Percentiles rank a stretch among this genome's conserved stretches.
Conservation (phyloP, 2,797 vertebrate species). For the Natrix natrix region DNA sequence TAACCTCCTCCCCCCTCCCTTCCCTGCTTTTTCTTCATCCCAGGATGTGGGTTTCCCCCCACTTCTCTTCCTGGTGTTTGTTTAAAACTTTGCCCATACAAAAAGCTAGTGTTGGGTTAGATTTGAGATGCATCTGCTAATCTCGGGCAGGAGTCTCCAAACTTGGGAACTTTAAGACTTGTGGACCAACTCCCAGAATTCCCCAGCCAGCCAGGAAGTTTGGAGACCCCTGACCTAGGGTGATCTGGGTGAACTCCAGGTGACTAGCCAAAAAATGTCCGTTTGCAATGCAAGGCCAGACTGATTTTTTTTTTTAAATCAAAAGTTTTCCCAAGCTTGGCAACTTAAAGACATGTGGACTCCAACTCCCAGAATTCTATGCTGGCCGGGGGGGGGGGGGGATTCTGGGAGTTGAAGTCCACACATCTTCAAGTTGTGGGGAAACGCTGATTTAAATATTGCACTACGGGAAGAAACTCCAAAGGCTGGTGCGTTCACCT, state of each 20-base stretch:
- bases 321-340: background rate
- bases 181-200: too few species aligned
- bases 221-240: background rate
- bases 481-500: background rate
- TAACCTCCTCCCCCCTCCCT: background rate
- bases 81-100: background rate
- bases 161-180: too few species aligned
- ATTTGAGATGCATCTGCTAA: accelerated
- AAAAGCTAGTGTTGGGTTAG: background rate
- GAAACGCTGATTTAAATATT: background rate
- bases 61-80: background rate
- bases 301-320: background rate
- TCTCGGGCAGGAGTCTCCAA: too few species aligned
- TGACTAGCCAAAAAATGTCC: background rate
- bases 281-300: background rate
- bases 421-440: background rate
- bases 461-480: background rate
- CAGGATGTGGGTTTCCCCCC: background rate
- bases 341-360: background rate
- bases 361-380: background rate
- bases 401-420: background rate
- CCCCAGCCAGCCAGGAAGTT: too few species aligned
- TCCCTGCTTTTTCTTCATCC: background rate
- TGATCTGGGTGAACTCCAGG: background rate
- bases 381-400: too few species aligned